Percentiles rank a stretch among this genome's conserved stretches.
Conservation (phyloP, 2,888 invertebrate species). For the Drosophila conformis region DNA sequence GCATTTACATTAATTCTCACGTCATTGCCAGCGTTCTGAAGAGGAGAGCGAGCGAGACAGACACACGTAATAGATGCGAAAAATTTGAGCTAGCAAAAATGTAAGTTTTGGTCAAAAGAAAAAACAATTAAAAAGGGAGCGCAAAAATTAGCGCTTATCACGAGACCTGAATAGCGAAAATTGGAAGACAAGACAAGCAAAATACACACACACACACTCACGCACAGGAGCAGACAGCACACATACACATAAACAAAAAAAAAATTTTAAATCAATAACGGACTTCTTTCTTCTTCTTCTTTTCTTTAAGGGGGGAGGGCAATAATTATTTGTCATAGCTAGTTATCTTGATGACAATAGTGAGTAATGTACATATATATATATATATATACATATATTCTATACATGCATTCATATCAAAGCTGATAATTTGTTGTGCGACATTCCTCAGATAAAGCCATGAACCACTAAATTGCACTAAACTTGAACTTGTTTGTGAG, state of each 20-base stretch:
- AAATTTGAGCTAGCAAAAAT: constrained; percentile 24
- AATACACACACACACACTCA: not conserved
- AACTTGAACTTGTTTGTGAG: constrained; percentile 53
- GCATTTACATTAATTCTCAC: constrained; percentile 54
- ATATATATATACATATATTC: not conserved
- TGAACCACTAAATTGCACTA: constrained; percentile 17
- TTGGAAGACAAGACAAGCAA: not conserved
- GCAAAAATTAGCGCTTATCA: constrained; percentile 40
- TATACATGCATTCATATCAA: not conserved
- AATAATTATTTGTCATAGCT: not conserved
- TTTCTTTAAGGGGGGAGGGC: not conserved
- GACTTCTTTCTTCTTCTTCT: not conserved
- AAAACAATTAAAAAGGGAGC: not conserved
- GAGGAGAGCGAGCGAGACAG: constrained; percentile 10
- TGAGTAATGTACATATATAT: not conserved
- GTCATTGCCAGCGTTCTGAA: constrained; percentile 5
- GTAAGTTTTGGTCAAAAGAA: not conserved
- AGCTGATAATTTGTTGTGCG: not conserved
- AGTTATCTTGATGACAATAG: not conserved
- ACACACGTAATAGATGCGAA: constrained; percentile 41
- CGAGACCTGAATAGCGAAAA: constrained; percentile 21
- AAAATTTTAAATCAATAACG: constrained; percentile 31
- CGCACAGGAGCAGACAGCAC: not conserved
- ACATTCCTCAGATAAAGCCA: constrained; percentile 22
- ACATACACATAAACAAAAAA: not conserved